Percentiles rank a stretch among this genome's conserved stretches.
phyloP scores from a whole-genome alignment of 2,888 invertebrate species.

The Thecocarcelia acutangulata region DNA sequence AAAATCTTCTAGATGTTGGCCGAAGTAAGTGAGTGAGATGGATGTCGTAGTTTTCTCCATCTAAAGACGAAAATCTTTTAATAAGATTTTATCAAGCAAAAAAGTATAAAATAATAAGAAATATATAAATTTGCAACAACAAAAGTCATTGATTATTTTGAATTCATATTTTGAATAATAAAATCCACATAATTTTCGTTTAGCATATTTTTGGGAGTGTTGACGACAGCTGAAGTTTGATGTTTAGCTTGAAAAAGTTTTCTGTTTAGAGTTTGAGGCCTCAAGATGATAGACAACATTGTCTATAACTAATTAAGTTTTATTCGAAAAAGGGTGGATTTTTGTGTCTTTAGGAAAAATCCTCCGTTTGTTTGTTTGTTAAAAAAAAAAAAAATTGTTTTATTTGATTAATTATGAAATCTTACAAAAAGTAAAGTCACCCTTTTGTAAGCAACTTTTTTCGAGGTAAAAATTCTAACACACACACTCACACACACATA shows the following conservation, averaged over 20 bases:
- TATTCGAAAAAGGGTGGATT: constrained; percentile 46
- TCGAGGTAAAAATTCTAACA: background rate
- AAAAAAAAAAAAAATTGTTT: constrained; percentile 27
- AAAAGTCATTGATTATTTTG: constrained; percentile 69
- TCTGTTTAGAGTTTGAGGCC: constrained; percentile 33
- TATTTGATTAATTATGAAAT: constrained; percentile 68
- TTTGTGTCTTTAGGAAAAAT: constrained; percentile 29
- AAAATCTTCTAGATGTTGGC: background rate
- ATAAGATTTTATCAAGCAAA: constrained; percentile 21
- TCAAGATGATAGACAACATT: constrained; percentile 60
- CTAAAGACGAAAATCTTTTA: constrained; percentile 47
- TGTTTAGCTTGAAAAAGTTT: constrained; percentile 31
- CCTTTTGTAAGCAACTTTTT: constrained; percentile 28
- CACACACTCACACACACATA: background rate
- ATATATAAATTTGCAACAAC: constrained; percentile 57
- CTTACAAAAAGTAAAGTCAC: constrained; percentile 33
- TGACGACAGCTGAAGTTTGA: constrained; percentile 62
- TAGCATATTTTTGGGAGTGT: constrained; percentile 49
- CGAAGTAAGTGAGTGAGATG: background rate
- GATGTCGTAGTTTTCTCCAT: background rate
- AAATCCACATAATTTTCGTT: constrained; percentile 45
- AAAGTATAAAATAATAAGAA: constrained; percentile 24
- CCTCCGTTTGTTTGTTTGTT: constrained; percentile 16
- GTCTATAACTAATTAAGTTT: constrained; percentile 69
- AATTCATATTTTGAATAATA: constrained; percentile 58